Conservation (phyloP, 2,888 invertebrate species). For the Holacanthella duospinosa region DNA sequence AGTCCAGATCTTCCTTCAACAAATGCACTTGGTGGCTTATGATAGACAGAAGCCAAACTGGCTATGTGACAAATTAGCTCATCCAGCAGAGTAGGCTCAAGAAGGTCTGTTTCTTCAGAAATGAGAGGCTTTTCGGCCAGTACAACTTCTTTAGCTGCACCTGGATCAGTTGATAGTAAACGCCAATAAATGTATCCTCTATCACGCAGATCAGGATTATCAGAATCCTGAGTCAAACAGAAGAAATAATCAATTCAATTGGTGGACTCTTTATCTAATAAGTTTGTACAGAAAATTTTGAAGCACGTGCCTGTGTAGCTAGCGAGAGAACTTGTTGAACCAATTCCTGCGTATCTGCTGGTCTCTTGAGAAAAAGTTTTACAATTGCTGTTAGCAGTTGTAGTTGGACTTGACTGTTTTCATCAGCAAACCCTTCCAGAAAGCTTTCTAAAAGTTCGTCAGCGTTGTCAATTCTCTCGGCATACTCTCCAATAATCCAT, state of each 20-base stretch:
- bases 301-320: constrained; percentile 44
- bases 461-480: constrained; percentile 97
- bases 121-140: constrained; percentile 97
- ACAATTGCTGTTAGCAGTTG: constrained; percentile 96
- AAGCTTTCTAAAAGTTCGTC: constrained; percentile 96
- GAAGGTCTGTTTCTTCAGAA: constrained; percentile 94
- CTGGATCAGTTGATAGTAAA: constrained; percentile 93
- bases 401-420: constrained; percentile 91
- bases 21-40: constrained; percentile 97
- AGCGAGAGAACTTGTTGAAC: constrained; percentile 69
- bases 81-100: constrained; percentile 93
- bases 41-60: constrained; percentile 94
- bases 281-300: not conserved
- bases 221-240: constrained; percentile 56
- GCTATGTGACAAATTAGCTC: constrained; percentile 98
- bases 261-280: not conserved
- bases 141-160: constrained; percentile 98
- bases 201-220: constrained; percentile 95
- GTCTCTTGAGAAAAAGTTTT: constrained; percentile 93
- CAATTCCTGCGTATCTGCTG: constrained; percentile 94
- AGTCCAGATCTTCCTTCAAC: constrained; percentile 67
- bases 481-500: constrained; percentile 85
- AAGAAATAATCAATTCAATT: not conserved
- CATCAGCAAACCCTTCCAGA: constrained; percentile 94
- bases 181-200: constrained; percentile 99